Evolutionary conservation across 2,797 vertebrate species (phyloP).

Genomic region (Crenichthys baileyi): DNA sequence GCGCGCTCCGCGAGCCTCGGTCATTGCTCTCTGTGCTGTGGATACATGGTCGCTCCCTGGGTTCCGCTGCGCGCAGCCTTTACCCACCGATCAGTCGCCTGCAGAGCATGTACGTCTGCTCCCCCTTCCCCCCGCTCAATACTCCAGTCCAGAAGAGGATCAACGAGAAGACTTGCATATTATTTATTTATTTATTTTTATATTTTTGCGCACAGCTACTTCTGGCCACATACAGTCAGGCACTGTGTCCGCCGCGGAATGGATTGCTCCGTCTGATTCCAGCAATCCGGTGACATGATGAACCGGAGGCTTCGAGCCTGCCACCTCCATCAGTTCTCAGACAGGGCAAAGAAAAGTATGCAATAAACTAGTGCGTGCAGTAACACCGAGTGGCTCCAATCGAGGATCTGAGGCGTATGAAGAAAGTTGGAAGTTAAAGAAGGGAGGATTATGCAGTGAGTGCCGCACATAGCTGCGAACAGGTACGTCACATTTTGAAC

Average conservation of each 20-base stretch:
- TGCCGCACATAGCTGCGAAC: slow-evolving; percentile 44
- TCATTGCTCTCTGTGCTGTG: slow-evolving; percentile 52
- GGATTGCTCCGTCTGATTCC: slow-evolving; percentile 67
- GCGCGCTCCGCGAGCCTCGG: slow-evolving; percentile 69
- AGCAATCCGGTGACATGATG: slow-evolving; percentile 62
- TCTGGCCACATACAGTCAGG: not conserved
- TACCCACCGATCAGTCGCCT: slow-evolving; percentile 41
- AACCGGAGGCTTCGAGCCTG: slow-evolving; percentile 42
- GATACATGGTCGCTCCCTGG: slow-evolving; percentile 61
- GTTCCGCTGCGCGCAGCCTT: slow-evolving; percentile 57
- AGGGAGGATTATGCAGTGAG: slow-evolving; percentile 70
- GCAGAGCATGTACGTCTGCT: slow-evolving; percentile 45
- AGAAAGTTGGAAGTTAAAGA: slow-evolving; percentile 70
- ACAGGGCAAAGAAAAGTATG: slow-evolving; percentile 63
- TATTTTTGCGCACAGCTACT: slow-evolving; percentile 39
- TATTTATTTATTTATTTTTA: not conserved
- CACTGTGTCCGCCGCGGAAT: slow-evolving; percentile 42
- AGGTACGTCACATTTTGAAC: slow-evolving; percentile 67
- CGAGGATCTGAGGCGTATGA: slow-evolving; percentile 24
- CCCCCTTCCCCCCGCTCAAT: slow-evolving; percentile 4
- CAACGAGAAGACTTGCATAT: slow-evolving; percentile 26
- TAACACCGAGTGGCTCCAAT: slow-evolving; percentile 47
- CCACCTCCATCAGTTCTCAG: slow-evolving; percentile 51
- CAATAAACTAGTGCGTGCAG: slow-evolving; percentile 65
- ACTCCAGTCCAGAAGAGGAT: slow-evolving; percentile 25